Conservation (phyloP, 1,140 invertebrate species). For the Euglossa dilemma region DNA sequence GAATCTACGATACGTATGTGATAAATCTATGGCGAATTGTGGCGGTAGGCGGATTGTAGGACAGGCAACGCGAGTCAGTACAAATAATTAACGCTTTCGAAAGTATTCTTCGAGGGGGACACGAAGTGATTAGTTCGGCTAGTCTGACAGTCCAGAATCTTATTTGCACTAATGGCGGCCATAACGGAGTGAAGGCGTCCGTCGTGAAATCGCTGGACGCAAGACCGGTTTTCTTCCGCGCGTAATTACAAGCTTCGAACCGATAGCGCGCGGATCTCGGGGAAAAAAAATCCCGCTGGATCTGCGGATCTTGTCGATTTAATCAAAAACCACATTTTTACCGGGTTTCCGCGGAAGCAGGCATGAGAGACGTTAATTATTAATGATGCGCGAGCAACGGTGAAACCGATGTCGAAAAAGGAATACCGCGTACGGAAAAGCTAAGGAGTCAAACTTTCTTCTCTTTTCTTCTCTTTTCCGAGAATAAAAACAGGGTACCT, state of each 20-base stretch:
- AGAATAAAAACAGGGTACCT: neutral
- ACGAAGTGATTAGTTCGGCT: constrained; percentile 51
- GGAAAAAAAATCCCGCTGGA: constrained; percentile 50
- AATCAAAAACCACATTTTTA: constrained; percentile 51
- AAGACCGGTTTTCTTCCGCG: constrained; percentile 62
- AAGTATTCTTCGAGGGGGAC: constrained; percentile 31
- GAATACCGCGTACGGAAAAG: neutral
- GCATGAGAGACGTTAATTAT: neutral
- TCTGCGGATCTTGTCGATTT: constrained; percentile 37
- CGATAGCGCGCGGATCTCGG: constrained; percentile 55
- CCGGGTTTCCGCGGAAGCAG: neutral
- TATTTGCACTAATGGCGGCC: constrained; percentile 68
- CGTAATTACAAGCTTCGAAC: constrained; percentile 67
- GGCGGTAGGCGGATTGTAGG: too few species aligned
- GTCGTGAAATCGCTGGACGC: constrained; percentile 60
- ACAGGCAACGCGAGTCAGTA: neutral
- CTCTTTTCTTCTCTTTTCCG: neutral
- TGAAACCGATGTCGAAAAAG: neutral
- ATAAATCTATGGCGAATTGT: too few species aligned
- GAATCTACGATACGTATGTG: neutral
- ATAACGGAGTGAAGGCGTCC: constrained; percentile 55
- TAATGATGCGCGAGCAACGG: neutral
- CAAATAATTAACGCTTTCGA: constrained; percentile 38
- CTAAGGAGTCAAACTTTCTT: constrained; percentile 5
- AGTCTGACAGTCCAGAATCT: constrained; percentile 42